Evolutionary conservation across 1,140 invertebrate genomes (phyloP).

Genomic region (Drosophila ohnishii): DNA sequence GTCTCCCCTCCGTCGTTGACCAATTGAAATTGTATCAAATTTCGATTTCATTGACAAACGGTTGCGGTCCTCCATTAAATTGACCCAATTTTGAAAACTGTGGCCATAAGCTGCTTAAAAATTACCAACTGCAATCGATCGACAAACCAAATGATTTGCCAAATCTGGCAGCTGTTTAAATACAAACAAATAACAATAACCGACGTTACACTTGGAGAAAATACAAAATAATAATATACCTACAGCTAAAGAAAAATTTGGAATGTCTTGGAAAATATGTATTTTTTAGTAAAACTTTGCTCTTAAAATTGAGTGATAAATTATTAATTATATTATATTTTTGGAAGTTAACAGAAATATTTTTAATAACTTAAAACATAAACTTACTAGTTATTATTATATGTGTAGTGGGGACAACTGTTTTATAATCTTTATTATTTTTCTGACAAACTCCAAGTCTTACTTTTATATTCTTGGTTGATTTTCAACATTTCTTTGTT

Average conservation of each 20-base stretch:
- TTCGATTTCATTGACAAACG: conserved; percentile 68
- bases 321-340: neutral
- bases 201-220: conserved; percentile 1
- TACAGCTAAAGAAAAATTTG: neutral
- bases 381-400: neutral
- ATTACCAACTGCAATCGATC: conserved; percentile 34
- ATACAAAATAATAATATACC: neutral
- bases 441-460: neutral
- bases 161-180: conserved; percentile 49
- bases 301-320: neutral
- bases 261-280: too few species aligned
- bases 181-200: conserved; percentile 21
- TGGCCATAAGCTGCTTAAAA: conserved; percentile 69
- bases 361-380: neutral
- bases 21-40: conserved; percentile 66
- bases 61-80: conserved; percentile 57
- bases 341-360: neutral
- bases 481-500: neutral
- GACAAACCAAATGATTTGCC: conserved; percentile 47
- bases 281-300: too few species aligned
- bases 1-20: conserved; percentile 4
- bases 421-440: neutral
- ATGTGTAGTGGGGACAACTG: neutral
- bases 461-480: neutral
- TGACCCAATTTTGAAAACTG: conserved; percentile 61